Base-by-base conservation (phyloP, 2,888 invertebrate genomes). In the Temnothorax unifasciatus region DNA sequence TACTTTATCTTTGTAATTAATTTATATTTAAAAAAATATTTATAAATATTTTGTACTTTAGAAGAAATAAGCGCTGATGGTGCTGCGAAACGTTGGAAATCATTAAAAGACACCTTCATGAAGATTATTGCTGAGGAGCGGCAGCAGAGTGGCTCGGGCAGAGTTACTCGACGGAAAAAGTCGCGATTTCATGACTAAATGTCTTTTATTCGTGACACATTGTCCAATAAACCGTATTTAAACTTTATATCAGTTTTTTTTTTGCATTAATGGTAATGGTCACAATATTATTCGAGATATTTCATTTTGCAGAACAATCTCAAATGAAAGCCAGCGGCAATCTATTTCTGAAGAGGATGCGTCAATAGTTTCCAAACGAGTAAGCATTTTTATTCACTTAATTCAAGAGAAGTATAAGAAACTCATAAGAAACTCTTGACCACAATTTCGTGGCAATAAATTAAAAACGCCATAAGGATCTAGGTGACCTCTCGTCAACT, bases 41-140 rank as follows among this genome's bases (percentile, higher is more conserved):
- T 63, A 61, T 34, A 61, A 61, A 15, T 61, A 18, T 59, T 59
- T 61, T 38, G 38, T 38, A 63, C 9, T 63, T 63, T n/a, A 63
- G n/a, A 38, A 63, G n/a, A 63, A 63, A 63, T 63, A 38, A 63
- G 34, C 38, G 38, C 34, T 38, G 38, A 63, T n/a, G 38, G 4
- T 63, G 63, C 38, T 38, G 11, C 63, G 11, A 63, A 63, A 0
- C 5, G 38, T 38, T 38, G 38, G 38, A 63, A 61, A n/a, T 63
- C 63, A 38, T 38, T 63, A 38, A 38, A n/a, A 25, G 57, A 57
- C 34, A 63, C 63, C 6, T 63, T 63, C 4, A 63, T 63, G 38
- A 63, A 63, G 34, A 63, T 63, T 38, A 63, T 63, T 63, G 63
- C 63, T 2, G 38, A 63, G 5, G 38, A 63, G 38, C 63, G 38